phyloP scores from a whole-genome alignment of 2,888 invertebrate species.

The Aricia artaxerxes region DNA sequence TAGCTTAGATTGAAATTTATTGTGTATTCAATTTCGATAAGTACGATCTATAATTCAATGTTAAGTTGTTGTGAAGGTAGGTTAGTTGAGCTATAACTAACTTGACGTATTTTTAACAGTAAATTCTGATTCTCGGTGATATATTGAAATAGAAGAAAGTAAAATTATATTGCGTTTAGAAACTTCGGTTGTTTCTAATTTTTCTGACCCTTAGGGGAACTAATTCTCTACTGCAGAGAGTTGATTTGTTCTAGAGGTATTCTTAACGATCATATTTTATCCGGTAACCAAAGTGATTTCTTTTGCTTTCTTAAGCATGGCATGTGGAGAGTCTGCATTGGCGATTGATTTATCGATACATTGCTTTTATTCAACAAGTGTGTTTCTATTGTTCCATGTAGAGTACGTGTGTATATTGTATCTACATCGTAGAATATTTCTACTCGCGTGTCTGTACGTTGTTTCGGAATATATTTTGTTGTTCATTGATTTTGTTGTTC shows the following conservation, averaged over 20 bases:
- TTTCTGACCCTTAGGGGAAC: not conserved
- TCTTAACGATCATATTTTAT: not conserved
- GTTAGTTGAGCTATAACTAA: not conserved
- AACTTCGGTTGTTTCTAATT: not conserved
- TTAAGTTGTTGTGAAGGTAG: conserved; percentile 5
- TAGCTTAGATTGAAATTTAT: conserved; percentile 24
- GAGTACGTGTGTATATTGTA: not conserved
- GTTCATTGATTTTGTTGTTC: conserved; percentile 8
- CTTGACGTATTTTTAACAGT: conserved; percentile 4
- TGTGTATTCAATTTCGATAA: conserved; percentile 22
- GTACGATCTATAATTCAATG: conserved; percentile 7
- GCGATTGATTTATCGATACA: not conserved
- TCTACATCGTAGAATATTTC: not conserved
- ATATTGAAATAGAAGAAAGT: not conserved
- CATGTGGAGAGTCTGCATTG: not conserved
- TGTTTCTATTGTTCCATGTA: not conserved
- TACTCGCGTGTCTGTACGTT: conserved; percentile 2
- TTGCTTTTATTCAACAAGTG: conserved; percentile 22
- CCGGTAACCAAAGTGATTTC: not conserved
- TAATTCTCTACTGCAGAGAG: not conserved
- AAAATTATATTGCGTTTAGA: not conserved
- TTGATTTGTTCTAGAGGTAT: not conserved
- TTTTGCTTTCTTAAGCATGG: not conserved
- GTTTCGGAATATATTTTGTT: conserved; percentile 6
- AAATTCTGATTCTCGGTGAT: not conserved